Base-by-base conservation (phyloP, 2,113 vertebrate species). In the Hippocampus abdominalis region DNA sequence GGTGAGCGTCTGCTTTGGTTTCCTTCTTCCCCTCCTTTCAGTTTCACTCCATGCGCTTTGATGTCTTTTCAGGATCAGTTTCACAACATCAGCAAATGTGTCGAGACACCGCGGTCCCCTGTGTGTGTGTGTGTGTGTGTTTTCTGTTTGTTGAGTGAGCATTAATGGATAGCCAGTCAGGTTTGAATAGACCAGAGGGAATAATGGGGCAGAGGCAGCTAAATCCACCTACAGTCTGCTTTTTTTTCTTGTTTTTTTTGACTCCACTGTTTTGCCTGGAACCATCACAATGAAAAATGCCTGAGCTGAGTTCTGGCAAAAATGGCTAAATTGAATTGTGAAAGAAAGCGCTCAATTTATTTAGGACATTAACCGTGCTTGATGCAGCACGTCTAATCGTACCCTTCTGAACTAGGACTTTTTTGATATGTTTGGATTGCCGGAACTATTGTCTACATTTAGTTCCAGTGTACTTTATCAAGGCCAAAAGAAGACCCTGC, bases 1-100 rank as follows among this genome's bases (percentile, higher is more conserved):
- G 92, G 97, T 99, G 91, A 92, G 82, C 60, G 10, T 12, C 25
- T 27, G n/a, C 12, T n/a, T 16, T 15, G 53, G n/a, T 1, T 56
- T 25, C 13, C 11, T 16, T 44, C 1, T 23, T 36, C 10, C 36
- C 21, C 39, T 23, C 20, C 62, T 42, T 63, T 63, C 69, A 8
- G 61, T 42, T n/a, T 20, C 8, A 25, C 39, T 15, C 21, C n/a
- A 4, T 23, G 7, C 11, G n/a, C 21, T 36, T 8, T 42, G 62
- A 64, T 21, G 39, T 44, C 63, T 25, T 64, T 64, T 25, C 23
- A 68, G 44, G 27, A 51, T 49, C 18, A 11, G 16, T 68, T 70
- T 0, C 2, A 27, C 44, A 3, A 8, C 60, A 18, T 25, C 1
- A 36, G 8, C 13, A 64, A 44, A 0, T 0, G 16, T 3, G 16